Evolutionary conservation across 2,888 invertebrate genomes (phyloP), one percentile per base, ranked within the genome.

Genomic region (Limnephilus lunatus): DNA sequence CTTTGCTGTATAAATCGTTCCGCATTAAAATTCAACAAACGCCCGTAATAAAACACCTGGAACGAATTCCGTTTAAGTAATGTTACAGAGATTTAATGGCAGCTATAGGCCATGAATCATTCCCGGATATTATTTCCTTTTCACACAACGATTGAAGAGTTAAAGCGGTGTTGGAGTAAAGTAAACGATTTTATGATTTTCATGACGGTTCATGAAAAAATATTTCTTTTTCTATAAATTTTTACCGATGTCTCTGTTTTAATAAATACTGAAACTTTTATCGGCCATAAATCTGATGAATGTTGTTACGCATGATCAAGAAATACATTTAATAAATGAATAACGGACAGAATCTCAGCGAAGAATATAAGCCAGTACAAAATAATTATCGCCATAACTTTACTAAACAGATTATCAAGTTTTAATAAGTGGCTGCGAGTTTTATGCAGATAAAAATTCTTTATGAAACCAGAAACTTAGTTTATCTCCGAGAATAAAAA

Each of bases 331-430:
- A 48, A 48, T 15, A 48, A 3, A 48, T 4, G 68, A 68, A 68
- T n/a, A n/a, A 25, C 25, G 68, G 68, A n/a, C 25, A 9, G 25
- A 68, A 68, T 68, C 68, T 2, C 68, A 25, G 68, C 68, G n/a
- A 25, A 68, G 53, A 68, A 68, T 68, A 9, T 68, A 68, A 68
- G 25, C 68, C 68, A 68, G 68, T 68, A 68, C 68, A 68, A 68
- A 68, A 68, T 68, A 68, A 68, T 68, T 68, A 68, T 68, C 25
- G 68, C 68, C 68, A 25, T 7, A 25, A n/a, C 68, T 68, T 68
- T 68, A 83, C 25, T 86, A 86, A 86, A 86, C 86, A 86, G 86
- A 86, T 86, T 86, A 86, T 86, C 12, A 86, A 86, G 39, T 86
- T 86, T 86, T 86, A 86, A 83, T 83, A 39, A 44, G 44, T 86